A percentile compares a stretch with the other conserved stretches of the same genome.
Conservation (phyloP, 2,797 vertebrate genomes). For the Neomorphus geoffroyi region DNA sequence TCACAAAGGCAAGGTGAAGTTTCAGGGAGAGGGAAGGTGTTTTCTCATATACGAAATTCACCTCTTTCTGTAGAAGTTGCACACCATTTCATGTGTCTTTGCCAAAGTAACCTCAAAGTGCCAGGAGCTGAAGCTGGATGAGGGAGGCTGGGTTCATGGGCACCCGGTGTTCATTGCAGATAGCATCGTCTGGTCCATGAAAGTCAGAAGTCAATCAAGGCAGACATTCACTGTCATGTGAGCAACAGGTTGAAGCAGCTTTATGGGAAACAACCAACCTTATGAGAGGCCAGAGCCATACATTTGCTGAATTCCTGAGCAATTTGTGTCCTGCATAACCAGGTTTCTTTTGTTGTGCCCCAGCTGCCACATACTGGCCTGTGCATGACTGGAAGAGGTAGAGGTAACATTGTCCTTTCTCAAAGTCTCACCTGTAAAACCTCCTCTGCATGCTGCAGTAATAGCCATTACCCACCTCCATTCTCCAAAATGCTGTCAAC, state of each 20-base stretch:
- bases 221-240: background rate
- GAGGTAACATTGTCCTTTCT: background rate
- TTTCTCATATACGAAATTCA: background rate
- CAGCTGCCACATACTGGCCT: background rate
- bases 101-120: background rate
- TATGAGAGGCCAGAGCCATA: background rate
- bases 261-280: background rate
- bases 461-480: background rate
- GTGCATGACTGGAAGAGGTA: background rate
- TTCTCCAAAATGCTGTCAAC: background rate
- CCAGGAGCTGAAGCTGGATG: background rate
- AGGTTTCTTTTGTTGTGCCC: background rate
- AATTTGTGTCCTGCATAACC: background rate
- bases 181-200: background rate
- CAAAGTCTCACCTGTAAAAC: background rate
- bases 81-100: background rate
- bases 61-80: background rate
- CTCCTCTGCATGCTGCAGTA: background rate
- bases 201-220: background rate
- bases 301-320: background rate
- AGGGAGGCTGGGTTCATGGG: background rate
- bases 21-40: background rate
- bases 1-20: background rate
- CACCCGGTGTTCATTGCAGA: background rate
- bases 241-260: background rate